Percentiles rank a stretch among this genome's conserved stretches.
Conservation (phyloP, 2,113 vertebrate species). For the Siphamia tubifer region DNA sequence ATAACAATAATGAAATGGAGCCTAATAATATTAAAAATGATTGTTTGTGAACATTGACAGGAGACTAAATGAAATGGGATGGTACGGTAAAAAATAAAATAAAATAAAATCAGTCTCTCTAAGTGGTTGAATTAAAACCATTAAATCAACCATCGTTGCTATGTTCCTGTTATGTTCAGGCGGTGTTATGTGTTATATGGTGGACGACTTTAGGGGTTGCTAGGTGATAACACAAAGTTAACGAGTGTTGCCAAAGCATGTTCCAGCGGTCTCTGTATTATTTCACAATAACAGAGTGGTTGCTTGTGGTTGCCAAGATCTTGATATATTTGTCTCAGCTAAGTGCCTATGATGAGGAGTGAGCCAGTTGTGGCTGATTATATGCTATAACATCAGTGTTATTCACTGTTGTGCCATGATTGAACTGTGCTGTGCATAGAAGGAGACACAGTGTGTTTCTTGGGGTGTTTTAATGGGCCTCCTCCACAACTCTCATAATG, state of each 20-base stretch:
- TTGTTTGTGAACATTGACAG: no score
- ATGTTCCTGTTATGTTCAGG: background rate
- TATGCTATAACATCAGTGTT: constrained; percentile 14
- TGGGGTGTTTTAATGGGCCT: constrained; percentile 48
- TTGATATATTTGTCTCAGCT: background rate
- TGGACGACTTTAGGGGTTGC: background rate
- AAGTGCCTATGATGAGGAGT: background rate
- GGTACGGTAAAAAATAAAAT: no score
- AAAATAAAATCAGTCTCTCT: no score
- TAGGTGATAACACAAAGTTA: background rate
- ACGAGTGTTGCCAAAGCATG: background rate
- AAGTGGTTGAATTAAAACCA: no score
- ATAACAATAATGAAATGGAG: no score
- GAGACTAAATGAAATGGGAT: no score
- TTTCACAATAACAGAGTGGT: background rate
- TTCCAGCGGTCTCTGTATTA: background rate
- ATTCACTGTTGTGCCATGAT: constrained; percentile 6
- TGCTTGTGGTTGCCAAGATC: background rate
- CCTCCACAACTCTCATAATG: constrained; percentile 58
- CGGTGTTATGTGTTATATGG: no score
- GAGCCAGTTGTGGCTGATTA: constrained; percentile 23
- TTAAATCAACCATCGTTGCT: background rate
- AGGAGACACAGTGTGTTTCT: constrained; percentile 31
- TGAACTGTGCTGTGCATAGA: constrained; percentile 20
- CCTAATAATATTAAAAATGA: no score